phyloP scores from a whole-genome alignment of 1,140 invertebrate species.

The Hycleus phaleratus region DNA sequence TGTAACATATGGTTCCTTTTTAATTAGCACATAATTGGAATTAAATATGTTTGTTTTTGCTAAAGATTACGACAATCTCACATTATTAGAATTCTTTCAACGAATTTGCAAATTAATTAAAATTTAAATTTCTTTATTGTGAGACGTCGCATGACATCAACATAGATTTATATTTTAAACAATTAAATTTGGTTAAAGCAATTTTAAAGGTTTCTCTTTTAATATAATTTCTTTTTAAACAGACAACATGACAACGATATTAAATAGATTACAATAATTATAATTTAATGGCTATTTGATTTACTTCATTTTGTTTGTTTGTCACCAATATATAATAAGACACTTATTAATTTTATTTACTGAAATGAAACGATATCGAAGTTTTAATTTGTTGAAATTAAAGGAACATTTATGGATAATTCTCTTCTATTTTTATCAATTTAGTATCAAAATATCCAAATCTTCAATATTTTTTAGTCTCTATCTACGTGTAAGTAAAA shows the following conservation, averaged over 20 bases:
- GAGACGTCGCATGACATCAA: neutral
- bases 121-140: neutral
- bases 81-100: neutral
- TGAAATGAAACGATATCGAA: constrained; percentile 7
- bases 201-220: neutral
- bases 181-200: neutral
- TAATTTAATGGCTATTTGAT: neutral
- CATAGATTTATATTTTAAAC: neutral
- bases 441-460: constrained; percentile 39
- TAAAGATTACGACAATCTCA: neutral
- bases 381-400: neutral
- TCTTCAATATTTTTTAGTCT: constrained; percentile 28
- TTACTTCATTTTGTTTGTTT: constrained; percentile 3
- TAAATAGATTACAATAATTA: constrained; percentile 1
- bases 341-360: constrained; percentile 15
- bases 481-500: constrained; percentile 33
- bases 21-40: neutral
- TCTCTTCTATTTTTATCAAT: constrained; percentile 26
- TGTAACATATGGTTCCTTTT: neutral
- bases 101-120: neutral
- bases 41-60: neutral
- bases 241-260: constrained; percentile 17
- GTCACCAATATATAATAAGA: constrained; percentile 15
- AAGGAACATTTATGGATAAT: constrained; percentile 11
- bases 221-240: neutral